phyloP scores from a whole-genome alignment of 1,140 invertebrate species.

The Nylanderia fulva region DNA sequence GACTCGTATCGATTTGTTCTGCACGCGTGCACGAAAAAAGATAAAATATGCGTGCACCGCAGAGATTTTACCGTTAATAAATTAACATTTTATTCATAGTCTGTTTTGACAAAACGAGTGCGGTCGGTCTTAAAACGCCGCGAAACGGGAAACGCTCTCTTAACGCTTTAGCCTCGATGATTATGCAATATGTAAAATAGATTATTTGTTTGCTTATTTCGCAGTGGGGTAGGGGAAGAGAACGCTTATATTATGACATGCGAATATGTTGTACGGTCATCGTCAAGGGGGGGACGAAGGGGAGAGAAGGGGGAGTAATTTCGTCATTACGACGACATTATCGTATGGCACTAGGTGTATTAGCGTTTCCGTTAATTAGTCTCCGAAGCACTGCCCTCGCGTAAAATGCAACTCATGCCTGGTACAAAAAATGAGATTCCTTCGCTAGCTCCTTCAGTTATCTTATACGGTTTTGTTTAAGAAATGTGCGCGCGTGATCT shows the following conservation, averaged over 20 bases:
- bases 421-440: conserved; percentile 21
- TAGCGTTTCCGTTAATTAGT: conserved; percentile 42
- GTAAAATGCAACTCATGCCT: conserved; percentile 46
- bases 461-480: conserved; percentile 18
- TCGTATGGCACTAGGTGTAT: conserved; percentile 81
- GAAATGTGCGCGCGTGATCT: conserved; percentile 8
- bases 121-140: conserved; percentile 13
- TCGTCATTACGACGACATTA: conserved; percentile 22
- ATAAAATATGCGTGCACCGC: conserved; percentile 22
- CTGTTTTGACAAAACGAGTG: conserved; percentile 22
- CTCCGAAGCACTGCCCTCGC: neutral
- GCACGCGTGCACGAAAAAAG: conserved; percentile 22
- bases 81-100: conserved; percentile 22
- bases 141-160: conserved; percentile 41
- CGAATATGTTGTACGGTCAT: conserved; percentile 63
- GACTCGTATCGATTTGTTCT: conserved; percentile 13
- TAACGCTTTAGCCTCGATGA: conserved; percentile 42
- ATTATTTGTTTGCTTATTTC: conserved; percentile 73
- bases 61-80: conserved; percentile 5
- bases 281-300: no score
- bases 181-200: conserved; percentile 79
- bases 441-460: neutral
- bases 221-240: conserved; percentile 24
- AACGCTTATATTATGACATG: conserved; percentile 61
- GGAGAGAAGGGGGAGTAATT: no score